Evolutionary conservation across 2,797 vertebrate genomes (phyloP), one percentile per base, ranked within the genome.

Genomic region (Corythornis leucogaster): DNA sequence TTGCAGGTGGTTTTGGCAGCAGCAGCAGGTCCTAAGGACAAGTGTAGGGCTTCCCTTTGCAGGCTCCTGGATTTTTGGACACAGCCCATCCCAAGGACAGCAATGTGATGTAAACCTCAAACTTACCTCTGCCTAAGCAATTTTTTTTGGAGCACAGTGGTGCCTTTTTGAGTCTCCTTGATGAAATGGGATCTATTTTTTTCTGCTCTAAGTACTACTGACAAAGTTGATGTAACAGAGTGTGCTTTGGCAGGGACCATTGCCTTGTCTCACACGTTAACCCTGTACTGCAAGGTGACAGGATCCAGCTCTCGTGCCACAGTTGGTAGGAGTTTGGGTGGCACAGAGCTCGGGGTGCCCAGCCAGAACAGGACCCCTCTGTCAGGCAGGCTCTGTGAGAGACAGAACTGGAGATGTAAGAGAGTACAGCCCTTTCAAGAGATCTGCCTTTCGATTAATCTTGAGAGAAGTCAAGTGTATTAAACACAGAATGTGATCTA

Each of bases 51-150:
- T 45, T 33, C 15, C 30, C n/a, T 50, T n/a, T 64, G 42, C 51
- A 48, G n/a, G 8, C 30, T 40, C 48, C 45, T 40, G 46, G 12
- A 13, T 11, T 0, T 0, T 46, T 45, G n/a, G 53, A 15, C n/a
- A 42, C 45, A 35, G 26, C n/a, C 48, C 19, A 7, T 28, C 8
- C 1, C 30, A 11, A 15, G 2, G 24, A n/a, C 3, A 33, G 25
- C 26, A 12, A 8, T 5, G 28, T 40, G 48, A 11, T 0, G 5
- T 6, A 2, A 26, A 15, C 64, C 25, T 33, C 59, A 54, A 11
- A 28, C 15, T 20, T 25, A 15, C 43, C 53, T 57, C 18, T 76
- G 33, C 82, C 62, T 71, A 55, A 68, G 55, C 26, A 59, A 38
- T 40, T 48, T 24, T 5, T 33, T 26, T 4, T 35, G 33, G 61